phyloP scores from a whole-genome alignment of 2,113 vertebrate species.

The Puma concolor region DNA sequence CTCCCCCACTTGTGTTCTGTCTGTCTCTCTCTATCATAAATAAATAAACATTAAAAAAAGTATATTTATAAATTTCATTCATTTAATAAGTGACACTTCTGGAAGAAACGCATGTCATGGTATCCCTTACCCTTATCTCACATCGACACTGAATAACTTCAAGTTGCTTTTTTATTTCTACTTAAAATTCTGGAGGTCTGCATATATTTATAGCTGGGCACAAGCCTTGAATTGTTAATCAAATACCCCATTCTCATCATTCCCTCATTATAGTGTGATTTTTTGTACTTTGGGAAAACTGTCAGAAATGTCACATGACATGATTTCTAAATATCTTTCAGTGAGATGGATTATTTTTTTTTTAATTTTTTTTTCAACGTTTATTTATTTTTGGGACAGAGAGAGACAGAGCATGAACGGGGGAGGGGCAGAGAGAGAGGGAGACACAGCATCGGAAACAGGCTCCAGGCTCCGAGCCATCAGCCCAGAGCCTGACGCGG shows the following conservation, averaged over 20 bases:
- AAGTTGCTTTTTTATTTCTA: background rate
- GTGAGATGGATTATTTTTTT: background rate
- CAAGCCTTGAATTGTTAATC: background rate
- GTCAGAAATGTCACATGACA: conserved; percentile 5
- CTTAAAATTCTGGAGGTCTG: background rate
- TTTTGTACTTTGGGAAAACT: background rate
- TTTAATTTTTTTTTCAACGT: too few species aligned
- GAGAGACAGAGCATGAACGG: too few species aligned
- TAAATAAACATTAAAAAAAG: too few species aligned
- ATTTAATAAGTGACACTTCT: background rate
- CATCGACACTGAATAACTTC: background rate
- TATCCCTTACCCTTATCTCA: background rate
- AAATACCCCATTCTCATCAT: background rate
- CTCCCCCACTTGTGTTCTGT: too few species aligned
- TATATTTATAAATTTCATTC: background rate
- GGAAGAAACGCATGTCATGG: background rate
- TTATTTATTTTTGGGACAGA: too few species aligned
- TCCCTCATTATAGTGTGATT: background rate
- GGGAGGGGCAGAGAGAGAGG: too few species aligned
- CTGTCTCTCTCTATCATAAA: too few species aligned
- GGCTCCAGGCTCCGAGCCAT: too few species aligned
- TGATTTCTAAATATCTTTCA: background rate
- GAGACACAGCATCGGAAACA: too few species aligned
- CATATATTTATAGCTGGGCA: background rate
- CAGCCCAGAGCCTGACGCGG: too few species aligned